phyloP scores from a whole-genome alignment of 2,888 invertebrate genomes.

The Lysandra coridon region DNA sequence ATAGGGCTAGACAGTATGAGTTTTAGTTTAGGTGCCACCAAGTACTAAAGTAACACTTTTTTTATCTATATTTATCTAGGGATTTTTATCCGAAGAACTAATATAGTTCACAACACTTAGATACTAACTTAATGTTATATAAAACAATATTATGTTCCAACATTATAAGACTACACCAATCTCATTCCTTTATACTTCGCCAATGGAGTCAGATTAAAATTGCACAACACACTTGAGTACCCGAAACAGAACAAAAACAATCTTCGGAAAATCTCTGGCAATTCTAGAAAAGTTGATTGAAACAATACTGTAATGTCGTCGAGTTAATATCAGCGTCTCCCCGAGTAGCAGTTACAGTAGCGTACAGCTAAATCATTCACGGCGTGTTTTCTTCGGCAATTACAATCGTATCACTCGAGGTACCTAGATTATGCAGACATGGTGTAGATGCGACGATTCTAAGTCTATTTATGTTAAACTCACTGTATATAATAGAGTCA shows the following conservation, averaged over 20 bases:
- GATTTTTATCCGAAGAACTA: too few species aligned
- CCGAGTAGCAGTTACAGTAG: background rate
- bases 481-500: too few species aligned
- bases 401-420: constrained; percentile 7
- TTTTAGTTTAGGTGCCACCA: too few species aligned
- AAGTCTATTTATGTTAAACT: background rate
- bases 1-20: too few species aligned
- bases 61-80: too few species aligned
- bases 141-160: too few species aligned
- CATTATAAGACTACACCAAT: too few species aligned
- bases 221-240: background rate
- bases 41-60: too few species aligned
- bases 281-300: background rate
- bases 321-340: background rate
- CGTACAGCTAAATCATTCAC: background rate
- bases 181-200: too few species aligned
- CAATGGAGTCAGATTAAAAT: too few species aligned
- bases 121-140: too few species aligned
- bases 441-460: background rate
- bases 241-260: background rate
- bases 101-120: too few species aligned
- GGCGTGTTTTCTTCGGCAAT: constrained; percentile 18
- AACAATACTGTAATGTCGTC: background rate
- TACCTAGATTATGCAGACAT: background rate
- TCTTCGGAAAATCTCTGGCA: background rate